Evolutionary conservation across 2,113 vertebrate genomes (phyloP).

Genomic region (Mesembrinibis cayennensis): DNA sequence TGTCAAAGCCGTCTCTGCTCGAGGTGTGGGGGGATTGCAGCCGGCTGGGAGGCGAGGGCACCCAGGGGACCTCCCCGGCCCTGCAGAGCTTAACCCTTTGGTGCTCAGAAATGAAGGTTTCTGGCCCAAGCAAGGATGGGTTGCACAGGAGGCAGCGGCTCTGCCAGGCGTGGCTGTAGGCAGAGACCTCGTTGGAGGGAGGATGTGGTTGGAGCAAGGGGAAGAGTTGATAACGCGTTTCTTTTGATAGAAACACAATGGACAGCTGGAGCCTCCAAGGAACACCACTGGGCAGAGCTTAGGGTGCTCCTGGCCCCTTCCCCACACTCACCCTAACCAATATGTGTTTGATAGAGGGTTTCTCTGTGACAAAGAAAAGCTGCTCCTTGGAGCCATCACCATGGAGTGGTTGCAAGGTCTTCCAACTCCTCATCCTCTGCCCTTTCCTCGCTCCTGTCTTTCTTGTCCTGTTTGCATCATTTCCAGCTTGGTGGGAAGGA

Average conservation of each 20-base stretch:
- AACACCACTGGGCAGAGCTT: background rate
- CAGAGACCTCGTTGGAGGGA: background rate
- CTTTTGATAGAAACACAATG: background rate
- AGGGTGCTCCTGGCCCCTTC: background rate
- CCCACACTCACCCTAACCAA: background rate
- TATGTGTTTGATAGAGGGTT: background rate
- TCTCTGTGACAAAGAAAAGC: background rate
- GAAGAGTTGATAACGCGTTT: background rate
- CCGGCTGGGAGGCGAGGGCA: background rate
- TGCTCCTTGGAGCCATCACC: background rate
- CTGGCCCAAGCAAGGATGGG: background rate
- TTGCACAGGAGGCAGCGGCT: background rate
- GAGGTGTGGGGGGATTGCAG: background rate
- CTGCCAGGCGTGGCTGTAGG: background rate
- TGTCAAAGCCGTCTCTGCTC: background rate
- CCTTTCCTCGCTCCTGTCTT: background rate
- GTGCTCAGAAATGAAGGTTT: fast-evolving
- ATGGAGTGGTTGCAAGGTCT: background rate
- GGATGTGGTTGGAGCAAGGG: background rate
- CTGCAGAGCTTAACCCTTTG: background rate
- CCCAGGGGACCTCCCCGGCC: background rate
- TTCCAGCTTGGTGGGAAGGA: background rate
- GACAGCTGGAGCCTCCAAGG: too few species aligned
- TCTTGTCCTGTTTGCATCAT: background rate
- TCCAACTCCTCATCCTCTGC: background rate